Base-by-base conservation (phyloP, 2,797 vertebrate species). In the Huso huso region DNA sequence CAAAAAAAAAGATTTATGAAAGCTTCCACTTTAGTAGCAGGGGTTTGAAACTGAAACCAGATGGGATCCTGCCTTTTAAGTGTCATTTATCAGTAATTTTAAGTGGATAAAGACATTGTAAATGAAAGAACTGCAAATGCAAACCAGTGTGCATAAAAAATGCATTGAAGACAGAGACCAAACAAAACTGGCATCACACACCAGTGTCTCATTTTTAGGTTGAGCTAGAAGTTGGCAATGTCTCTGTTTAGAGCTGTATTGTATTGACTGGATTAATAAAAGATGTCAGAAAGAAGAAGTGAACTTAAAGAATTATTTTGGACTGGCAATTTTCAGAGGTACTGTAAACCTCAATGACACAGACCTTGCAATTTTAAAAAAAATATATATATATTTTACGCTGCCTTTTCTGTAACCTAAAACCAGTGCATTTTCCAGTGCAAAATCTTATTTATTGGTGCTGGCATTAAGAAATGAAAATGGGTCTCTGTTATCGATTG, bases 201-300 rank as follows among this genome's bases (percentile, higher is more conserved):
- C 8, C 1, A 8, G 15, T 9, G 61, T 37, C 61, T 62, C 61
- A 62, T 62, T 62, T 62, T 62, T 37, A 23, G 8, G 7, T 62
- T 62, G 61, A 62, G 61, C 18, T 18, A 62, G 61, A 9, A 62
- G 18, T 48, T 62, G 61, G 61, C 18, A 62, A 18, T 8, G 61
- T 37, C 61, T 18, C 61, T 48, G 10, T 37, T 37, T 13, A 7
- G 12, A 9, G 61, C 18, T 48, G n/a, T 37, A 5, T 62, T 62
- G 18, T 8, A 62, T 62, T 23, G 4, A 7, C 18, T 62, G 48
- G 66, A 72, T 72, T 72, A 69, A 55, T 53, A 62, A 65, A 71
- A 65, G 65, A 68, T 74, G 64, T 61, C 37, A 66, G 63, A 64
- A 49, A 66, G 48, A 66, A 51, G 15, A 18, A 63, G 68, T 10